A percentile compares a stretch with the other conserved stretches of the same genome.
phyloP scores from a whole-genome alignment of 2,888 invertebrate species.

The Scaptodrosophila latifasciaeformis region DNA sequence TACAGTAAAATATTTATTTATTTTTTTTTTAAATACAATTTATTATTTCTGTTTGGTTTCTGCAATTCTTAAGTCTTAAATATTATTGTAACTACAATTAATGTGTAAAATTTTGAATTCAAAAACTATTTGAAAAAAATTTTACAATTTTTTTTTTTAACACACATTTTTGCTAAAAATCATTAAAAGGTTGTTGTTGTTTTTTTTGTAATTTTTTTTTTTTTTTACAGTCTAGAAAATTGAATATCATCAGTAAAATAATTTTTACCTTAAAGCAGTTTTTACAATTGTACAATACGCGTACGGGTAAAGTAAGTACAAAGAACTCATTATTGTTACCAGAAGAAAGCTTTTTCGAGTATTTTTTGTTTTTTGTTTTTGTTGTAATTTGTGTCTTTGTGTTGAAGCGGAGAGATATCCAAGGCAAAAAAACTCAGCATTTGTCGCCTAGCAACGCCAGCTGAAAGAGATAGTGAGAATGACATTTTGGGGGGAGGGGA shows the following conservation, averaged over 20 bases:
- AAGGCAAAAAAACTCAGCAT: too few relatives aligned
- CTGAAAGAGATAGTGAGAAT: too few relatives aligned
- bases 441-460: too few relatives aligned
- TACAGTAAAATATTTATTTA: conserved; percentile 70
- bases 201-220: conserved; percentile 35
- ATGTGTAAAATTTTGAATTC: conserved; percentile 52
- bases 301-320: conserved; percentile 48
- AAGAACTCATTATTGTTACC: conserved; percentile 70
- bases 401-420: too few relatives aligned
- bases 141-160: conserved; percentile 8
- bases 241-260: conserved; percentile 58
- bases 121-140: conserved; percentile 36
- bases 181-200: conserved; percentile 64
- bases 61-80: conserved; percentile 61
- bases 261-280: conserved; percentile 28
- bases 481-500: too few relatives aligned
- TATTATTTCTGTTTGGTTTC: conserved; percentile 52
- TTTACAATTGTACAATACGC: conserved; percentile 28
- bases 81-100: conserved; percentile 49
- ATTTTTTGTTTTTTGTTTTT: background rate
- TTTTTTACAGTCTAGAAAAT: conserved; percentile 61
- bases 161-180: conserved; percentile 47
- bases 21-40: too few relatives aligned
- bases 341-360: conserved; percentile 56
- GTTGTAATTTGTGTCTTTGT: conserved; percentile 13